phyloP scores from a whole-genome alignment of 2,797 vertebrate species.

The Agapornis canus region DNA sequence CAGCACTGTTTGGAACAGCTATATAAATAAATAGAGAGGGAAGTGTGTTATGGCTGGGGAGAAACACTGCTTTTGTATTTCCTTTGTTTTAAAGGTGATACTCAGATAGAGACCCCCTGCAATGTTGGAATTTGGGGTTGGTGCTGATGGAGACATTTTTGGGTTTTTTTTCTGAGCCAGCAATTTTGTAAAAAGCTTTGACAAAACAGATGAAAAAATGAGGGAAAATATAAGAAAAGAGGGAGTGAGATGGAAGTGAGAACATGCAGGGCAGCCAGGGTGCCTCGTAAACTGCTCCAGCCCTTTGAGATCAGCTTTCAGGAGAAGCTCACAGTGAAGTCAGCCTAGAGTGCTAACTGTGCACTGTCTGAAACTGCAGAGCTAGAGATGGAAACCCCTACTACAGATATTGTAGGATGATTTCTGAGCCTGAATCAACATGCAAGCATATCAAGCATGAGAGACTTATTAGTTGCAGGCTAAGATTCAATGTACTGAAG shows the following conservation, averaged over 20 bases:
- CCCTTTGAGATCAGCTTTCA: background rate
- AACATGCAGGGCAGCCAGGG: background rate
- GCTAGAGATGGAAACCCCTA: background rate
- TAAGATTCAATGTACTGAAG: background rate
- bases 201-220: background rate
- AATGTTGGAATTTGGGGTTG: background rate
- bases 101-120: background rate
- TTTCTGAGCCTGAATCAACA: background rate
- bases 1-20: background rate
- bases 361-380: background rate
- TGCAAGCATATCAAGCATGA: background rate
- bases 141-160: background rate
- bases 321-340: background rate
- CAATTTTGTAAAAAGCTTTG: background rate
- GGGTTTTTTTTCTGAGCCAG: background rate
- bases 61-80: background rate
- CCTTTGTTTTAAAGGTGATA: background rate
- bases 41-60: background rate
- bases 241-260: background rate
- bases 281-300: background rate
- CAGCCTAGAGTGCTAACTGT: background rate
- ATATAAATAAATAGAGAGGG: background rate
- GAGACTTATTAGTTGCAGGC: background rate
- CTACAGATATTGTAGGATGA: background rate
- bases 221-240: background rate